Percentiles rank a stretch among this genome's conserved stretches.
phyloP scores from a whole-genome alignment of 2,888 invertebrate species.

The Cephus pygmeus region DNA sequence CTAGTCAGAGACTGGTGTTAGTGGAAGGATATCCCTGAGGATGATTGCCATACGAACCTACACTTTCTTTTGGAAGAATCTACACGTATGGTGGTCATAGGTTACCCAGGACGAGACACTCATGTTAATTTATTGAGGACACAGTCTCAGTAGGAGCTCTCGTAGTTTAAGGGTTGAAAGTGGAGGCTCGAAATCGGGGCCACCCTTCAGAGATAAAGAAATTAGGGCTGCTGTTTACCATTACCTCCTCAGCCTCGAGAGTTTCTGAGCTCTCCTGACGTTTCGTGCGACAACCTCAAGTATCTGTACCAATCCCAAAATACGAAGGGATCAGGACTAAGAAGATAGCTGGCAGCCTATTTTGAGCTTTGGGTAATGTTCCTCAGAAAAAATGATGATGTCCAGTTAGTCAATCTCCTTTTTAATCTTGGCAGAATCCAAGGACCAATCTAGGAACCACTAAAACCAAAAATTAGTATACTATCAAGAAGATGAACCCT shows the following conservation, averaged over 20 bases:
- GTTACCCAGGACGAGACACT: conserved; percentile 20
- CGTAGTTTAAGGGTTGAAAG: conserved; percentile 51
- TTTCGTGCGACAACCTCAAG: conserved; percentile 40
- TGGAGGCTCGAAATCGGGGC: conserved; percentile 7
- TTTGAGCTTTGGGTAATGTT: not conserved
- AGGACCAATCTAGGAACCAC: not conserved
- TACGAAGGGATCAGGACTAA: not conserved
- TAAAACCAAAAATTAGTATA: not conserved
- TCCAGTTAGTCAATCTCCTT: not conserved
- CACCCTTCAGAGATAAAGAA: conserved; percentile 25
- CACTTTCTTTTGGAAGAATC: not conserved
- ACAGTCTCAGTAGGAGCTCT: conserved; percentile 16
- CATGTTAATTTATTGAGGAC: conserved; percentile 37
- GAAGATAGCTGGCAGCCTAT: not conserved
- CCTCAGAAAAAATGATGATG: not conserved
- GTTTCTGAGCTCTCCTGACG: conserved; percentile 33
- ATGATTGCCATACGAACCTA: not conserved
- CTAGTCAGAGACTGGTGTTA: not conserved
- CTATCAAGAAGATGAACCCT: not conserved
- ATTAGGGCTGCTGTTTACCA: conserved; percentile 48
- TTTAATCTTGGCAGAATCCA: not conserved
- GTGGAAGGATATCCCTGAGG: not conserved
- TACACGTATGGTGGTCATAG: not conserved
- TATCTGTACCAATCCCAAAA: conserved; percentile 13
- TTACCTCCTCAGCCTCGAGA: conserved; percentile 34